Percentiles rank a stretch among this genome's conserved stretches.
phyloP scores from a whole-genome alignment of 2,888 invertebrate genomes.

The Mythimna loreyi region DNA sequence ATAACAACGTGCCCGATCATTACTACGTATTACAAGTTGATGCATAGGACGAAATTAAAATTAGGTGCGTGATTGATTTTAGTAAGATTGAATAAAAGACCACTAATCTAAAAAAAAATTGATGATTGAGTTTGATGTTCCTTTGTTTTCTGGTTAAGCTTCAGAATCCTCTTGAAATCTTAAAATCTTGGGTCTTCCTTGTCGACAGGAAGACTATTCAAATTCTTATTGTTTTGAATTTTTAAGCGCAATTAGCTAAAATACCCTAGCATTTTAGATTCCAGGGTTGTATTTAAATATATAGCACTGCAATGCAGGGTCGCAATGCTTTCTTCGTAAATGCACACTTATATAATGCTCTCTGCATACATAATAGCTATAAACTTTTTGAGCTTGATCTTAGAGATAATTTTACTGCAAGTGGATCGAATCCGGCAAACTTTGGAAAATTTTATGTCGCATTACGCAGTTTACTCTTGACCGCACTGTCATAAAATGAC shows the following conservation, averaged over 20 bases:
- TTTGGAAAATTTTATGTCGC: neutral
- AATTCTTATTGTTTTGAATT: neutral
- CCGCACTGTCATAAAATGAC: neutral
- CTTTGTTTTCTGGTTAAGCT: neutral
- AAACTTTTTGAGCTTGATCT: neutral
- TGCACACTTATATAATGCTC: neutral
- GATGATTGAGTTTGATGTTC: neutral
- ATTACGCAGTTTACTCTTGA: neutral
- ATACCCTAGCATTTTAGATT: too few relatives aligned
- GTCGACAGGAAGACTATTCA: neutral
- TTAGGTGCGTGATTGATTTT: neutral
- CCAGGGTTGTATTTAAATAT: neutral
- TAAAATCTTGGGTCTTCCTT: neutral
- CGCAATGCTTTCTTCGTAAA: constrained; percentile 1
- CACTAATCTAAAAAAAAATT: neutral
- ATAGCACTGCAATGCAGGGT: constrained; percentile 25
- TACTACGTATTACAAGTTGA: neutral
- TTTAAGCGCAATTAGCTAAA: neutral
- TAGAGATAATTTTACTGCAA: neutral
- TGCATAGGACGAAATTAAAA: neutral
- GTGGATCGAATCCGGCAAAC: neutral
- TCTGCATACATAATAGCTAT: neutral
- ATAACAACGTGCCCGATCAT: too few relatives aligned
- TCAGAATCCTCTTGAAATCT: neutral
- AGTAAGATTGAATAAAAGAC: neutral